Evolutionary conservation across 2,797 vertebrate genomes (phyloP).

Genomic region (Cossypha caffra): DNA sequence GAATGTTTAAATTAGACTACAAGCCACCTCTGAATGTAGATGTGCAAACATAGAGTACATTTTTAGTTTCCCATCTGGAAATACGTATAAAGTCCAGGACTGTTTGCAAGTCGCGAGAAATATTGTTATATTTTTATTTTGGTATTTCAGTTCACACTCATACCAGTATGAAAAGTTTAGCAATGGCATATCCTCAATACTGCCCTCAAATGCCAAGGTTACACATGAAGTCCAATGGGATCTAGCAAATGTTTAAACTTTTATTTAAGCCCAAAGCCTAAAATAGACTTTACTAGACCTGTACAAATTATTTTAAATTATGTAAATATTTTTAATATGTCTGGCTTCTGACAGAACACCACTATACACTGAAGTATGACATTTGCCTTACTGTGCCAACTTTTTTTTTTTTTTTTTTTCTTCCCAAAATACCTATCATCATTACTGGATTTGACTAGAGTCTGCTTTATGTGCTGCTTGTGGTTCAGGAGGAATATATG

Average conservation of each 20-base stretch:
- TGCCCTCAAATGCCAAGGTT: constrained; percentile 66
- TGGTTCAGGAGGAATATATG: constrained; percentile 20
- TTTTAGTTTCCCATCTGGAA: constrained; percentile 58
- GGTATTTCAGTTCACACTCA: constrained; percentile 62
- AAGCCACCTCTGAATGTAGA: constrained; percentile 12
- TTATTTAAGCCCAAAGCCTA: constrained; percentile 64
- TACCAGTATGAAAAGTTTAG: constrained; percentile 60
- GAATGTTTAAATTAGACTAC: constrained; percentile 54
- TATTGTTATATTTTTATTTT: constrained; percentile 65
- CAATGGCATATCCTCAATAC: constrained; percentile 56
- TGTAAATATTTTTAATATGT: constrained; percentile 79
- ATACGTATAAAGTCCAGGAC: neutral
- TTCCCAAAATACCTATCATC: constrained; percentile 65
- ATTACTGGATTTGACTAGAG: constrained; percentile 60
- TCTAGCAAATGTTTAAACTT: constrained; percentile 70
- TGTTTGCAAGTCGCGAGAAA: constrained; percentile 55
- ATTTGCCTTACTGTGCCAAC: constrained; percentile 42
- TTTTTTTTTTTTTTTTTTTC: constrained; percentile 34
- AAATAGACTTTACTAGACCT: constrained; percentile 77
- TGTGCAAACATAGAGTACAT: constrained; percentile 35
- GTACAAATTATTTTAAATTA: constrained; percentile 80
- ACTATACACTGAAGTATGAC: constrained; percentile 68
- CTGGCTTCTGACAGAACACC: constrained; percentile 74
- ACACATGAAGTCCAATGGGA: constrained; percentile 55
- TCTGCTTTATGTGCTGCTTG: constrained; percentile 56